Evolutionary conservation across 30 jellyfish, hydroid and myxozoan genomes (phyloP).

Genomic region (Pseudorhiza aurosa): DNA sequence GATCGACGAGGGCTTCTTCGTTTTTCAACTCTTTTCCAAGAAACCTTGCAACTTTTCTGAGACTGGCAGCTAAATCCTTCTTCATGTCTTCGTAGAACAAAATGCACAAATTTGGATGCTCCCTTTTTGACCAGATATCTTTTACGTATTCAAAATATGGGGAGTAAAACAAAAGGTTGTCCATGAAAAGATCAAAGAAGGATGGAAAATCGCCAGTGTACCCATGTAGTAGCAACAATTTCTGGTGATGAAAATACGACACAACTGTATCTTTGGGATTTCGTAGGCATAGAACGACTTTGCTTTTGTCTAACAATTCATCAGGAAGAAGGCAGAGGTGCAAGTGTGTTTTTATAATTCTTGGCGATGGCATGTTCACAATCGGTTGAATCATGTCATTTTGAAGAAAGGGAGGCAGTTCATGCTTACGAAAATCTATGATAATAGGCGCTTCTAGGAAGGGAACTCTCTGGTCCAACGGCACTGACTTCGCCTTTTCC

Average conservation of each 20-base stretch:
- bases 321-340: slow-evolving; percentile 25
- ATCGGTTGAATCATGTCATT: too few species aligned
- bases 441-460: background rate
- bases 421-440: too few species aligned
- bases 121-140: slow-evolving; percentile 20
- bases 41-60: slow-evolving; percentile 27
- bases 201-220: slow-evolving; percentile 11
- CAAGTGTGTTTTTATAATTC: slow-evolving; percentile 17
- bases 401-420: too few species aligned
- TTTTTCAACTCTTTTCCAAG: slow-evolving; percentile 1
- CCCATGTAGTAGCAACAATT: background rate
- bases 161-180: slow-evolving; percentile 2
- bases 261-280: slow-evolving; percentile 50
- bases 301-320: background rate
- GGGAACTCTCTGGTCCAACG: slow-evolving; percentile 3
- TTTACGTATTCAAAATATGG: slow-evolving; percentile 8
- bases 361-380: slow-evolving; percentile 30
- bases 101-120: slow-evolving; percentile 44
- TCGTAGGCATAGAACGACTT: slow-evolving; percentile 20
- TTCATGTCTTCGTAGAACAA: slow-evolving; percentile 36
- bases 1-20: background rate
- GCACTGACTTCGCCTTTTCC: background rate
- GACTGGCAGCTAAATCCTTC: slow-evolving; percentile 11
- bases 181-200: slow-evolving; percentile 30
- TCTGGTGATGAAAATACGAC: slow-evolving; percentile 24